Evolutionary conservation across 2,797 vertebrate species (phyloP), one percentile per base, ranked within the genome.

Genomic region (Parambassis ranga): DNA sequence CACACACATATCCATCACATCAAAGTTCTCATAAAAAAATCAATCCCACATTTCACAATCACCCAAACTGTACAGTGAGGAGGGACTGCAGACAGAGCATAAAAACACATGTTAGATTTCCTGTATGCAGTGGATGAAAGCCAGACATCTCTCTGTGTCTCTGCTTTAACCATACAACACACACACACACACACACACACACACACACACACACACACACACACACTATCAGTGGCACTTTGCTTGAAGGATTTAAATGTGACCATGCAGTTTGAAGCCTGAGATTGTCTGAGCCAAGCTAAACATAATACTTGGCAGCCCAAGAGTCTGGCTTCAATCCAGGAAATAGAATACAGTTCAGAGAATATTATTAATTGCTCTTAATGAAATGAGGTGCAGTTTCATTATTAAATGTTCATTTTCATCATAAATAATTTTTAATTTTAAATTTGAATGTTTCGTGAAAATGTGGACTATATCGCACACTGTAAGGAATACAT

Each of bases 71-170:
- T n/a, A 32, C 1, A 59, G n/a, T 62, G 44, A 42, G 13, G 23
- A 53, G 32, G 10, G 47, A 39, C 18, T 22, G 27, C 18, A 47
- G 63, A 65, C 3, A 22, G 23, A 46, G 55, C 11, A 19, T 32
- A 51, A 59, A 37, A 57, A 76, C 51, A 79, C 18, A 60, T 38
- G 39, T 68, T 44, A 3, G 15, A 43, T 14, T 44, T 63, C 51
- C 46, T 66, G 57, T 22, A 27, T 10, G 11, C 13, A 22, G 27
- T 42, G 56, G 51, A 72, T 43, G 62, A 43, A 36, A 72, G 18
- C 64, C 51, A 73, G 47, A 70, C 26, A 24, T 43, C 36, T 28
- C 20, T 38, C 14, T 31, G 50, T 43, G 36, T 28, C 20, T 38
- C 14, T 31, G 50, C 5, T 5, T 10, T 28, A 14, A 13, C 6